phyloP scores from a whole-genome alignment of 23 tunicate genomes.

The Ciona savignyi region DNA sequence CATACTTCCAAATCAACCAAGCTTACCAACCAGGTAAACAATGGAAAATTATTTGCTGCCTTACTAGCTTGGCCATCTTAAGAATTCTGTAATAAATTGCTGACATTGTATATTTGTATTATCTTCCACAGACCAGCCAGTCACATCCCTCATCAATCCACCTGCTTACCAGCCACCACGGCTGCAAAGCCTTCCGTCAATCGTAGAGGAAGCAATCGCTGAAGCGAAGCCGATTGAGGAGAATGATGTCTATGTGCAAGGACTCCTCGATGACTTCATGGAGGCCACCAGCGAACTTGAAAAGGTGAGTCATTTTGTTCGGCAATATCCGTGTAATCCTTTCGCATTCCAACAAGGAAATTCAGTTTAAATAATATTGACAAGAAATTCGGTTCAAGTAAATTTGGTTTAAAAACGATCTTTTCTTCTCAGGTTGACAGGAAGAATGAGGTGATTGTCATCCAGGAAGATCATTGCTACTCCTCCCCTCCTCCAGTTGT shows the following conservation, averaged over 20 bases:
- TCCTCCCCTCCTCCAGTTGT: too few relatives aligned
- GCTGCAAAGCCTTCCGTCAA: slow-evolving; percentile 5
- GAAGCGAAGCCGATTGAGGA: background rate
- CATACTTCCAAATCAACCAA: background rate
- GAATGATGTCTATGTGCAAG: slow-evolving; percentile 5
- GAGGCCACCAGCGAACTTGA: background rate
- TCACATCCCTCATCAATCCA: background rate
- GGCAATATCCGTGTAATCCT: too few relatives aligned
- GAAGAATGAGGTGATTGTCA: background rate
- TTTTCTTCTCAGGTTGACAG: too few relatives aligned
- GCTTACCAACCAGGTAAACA: background rate
- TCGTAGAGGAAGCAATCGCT: slow-evolving; percentile 1
- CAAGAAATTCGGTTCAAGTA: too few relatives aligned
- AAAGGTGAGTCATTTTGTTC: background rate
- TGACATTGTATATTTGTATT: too few relatives aligned
- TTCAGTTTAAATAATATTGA: too few relatives aligned
- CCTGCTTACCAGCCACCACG: background rate
- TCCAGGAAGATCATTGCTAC: background rate
- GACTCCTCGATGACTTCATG: slow-evolving; percentile 6
- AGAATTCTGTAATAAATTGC: too few relatives aligned
- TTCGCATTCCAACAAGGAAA: too few relatives aligned
- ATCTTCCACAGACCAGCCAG: too few relatives aligned
- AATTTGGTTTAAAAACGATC: too few relatives aligned
- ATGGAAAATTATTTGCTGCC: too few relatives aligned
- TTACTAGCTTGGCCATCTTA: too few relatives aligned